Evolutionary conservation across 92 coral and sea anemone species (phyloP).

Genomic region (Metridium senile): DNA sequence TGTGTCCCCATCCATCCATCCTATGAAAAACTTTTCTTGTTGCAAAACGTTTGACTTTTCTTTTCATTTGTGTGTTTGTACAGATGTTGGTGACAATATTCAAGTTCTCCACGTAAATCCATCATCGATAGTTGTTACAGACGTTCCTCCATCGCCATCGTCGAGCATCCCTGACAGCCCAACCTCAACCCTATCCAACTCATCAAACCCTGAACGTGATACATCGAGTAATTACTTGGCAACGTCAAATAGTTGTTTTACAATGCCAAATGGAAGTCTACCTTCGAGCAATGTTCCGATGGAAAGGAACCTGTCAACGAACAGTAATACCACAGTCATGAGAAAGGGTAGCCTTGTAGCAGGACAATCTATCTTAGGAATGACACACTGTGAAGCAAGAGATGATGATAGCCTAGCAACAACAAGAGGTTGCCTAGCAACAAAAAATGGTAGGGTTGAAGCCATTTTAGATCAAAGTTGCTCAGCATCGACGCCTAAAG

Average conservation of each 20-base stretch:
- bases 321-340: background rate
- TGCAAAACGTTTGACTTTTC: background rate
- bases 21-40: background rate
- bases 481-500: background rate
- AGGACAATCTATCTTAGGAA: too few relatives aligned
- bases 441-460: background rate
- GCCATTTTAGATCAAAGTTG: background rate
- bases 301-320: too few relatives aligned
- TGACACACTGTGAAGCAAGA: too few relatives aligned
- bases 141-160: slow-evolving; percentile 20
- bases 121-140: slow-evolving; percentile 34
- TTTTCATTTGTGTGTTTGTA: too few relatives aligned
- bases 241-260: background rate
- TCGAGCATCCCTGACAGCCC: background rate
- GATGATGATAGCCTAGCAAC: background rate
- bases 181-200: background rate
- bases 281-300: too few relatives aligned
- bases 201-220: background rate
- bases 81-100: slow-evolving; percentile 6
- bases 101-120: slow-evolving; percentile 38
- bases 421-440: background rate
- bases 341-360: background rate
- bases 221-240: background rate
- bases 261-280: background rate
- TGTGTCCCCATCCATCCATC: background rate